These are phyloP conservation scores for Leptatherina wallacei DNA, from an alignment of 2,797 vertebrate species.

Conservation along the genomic window DNA sequence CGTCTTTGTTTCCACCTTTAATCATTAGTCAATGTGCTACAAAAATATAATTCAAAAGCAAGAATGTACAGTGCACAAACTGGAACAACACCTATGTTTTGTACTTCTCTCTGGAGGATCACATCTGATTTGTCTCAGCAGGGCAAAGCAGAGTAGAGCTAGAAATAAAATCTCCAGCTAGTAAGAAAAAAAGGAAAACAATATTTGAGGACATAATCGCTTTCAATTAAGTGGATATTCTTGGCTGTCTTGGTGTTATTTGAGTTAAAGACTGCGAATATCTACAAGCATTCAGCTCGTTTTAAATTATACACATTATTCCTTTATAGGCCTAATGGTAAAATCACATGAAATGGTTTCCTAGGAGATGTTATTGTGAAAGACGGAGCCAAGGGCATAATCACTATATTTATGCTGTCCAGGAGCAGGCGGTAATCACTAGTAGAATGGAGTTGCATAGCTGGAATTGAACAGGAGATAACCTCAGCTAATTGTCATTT, in stretches of 20 bases:
- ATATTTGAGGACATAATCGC: conserved; percentile 63
- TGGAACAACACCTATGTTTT: conserved; percentile 61
- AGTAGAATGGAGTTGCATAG: conserved; percentile 66
- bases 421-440: conserved; percentile 70
- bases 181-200: conserved; percentile 34
- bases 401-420: conserved; percentile 77
- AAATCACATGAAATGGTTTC: conserved; percentile 78
- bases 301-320: conserved; percentile 77
- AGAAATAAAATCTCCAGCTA: conserved; percentile 43
- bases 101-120: conserved; percentile 47
- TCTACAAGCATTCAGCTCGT: conserved; percentile 63
- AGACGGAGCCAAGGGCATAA: conserved; percentile 70
- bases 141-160: conserved; percentile 40
- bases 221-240: conserved; percentile 67
- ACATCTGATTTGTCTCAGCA: conserved; percentile 54
- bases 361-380: conserved; percentile 80
- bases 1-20: conserved; percentile 81
- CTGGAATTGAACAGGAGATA: conserved; percentile 71
- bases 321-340: conserved; percentile 68
- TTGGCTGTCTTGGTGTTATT: conserved; percentile 55
- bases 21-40: conserved; percentile 80
- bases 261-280: conserved; percentile 60
- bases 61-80: conserved; percentile 65
- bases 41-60: conserved; percentile 75
- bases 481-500: conserved; percentile 79